Base-by-base conservation (phyloP, 1,140 invertebrate genomes). In the Pantala flavescens region DNA sequence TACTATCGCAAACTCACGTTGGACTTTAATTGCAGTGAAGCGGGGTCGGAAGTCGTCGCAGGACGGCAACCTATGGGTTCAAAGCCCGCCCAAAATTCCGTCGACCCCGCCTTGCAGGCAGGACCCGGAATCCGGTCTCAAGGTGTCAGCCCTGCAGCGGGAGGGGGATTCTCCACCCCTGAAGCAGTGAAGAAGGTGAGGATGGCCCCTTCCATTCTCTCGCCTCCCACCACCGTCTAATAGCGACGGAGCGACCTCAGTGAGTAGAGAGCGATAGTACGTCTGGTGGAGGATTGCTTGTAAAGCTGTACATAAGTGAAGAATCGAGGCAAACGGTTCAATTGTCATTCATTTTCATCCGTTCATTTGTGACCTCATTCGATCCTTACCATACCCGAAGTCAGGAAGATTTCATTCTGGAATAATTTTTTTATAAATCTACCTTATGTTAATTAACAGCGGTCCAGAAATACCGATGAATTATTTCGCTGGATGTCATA, bases 221-320 rank as follows among this genome's bases (percentile, higher is more conserved):
- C 90, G 85, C 89, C 90, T 77, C 90, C 90, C 82, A 90, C 90
- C 86, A 89, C 89, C 85, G 90, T 91, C 86, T 91, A 90, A 88
- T 7, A 1, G 49, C 49, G 49, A 63, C 9, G 49, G 49, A 63
- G 49, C 16, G 49, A 21, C 49, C n/a, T 63, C 49, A 63, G 49
- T 63, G 49, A 63, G 49, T 63, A 63, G 49, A 63, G 49, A 16
- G n/a, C 49, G 49, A 63, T 3, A 21, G 49, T 63, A 63, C 16
- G 14, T 16, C 16, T 63, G 49, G 49, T 63, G 49, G 49, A 19
- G 49, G 49, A 36, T 9, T 36, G 28, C 28, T 9, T 36, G 28
- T 2, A 36, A 5, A 2, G 9, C 28, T 36, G 28, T 36, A 36
- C 28, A 36, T 36, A 36, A 5, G 9, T 36, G 28, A 36, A 36